Base-by-base conservation (phyloP, 2,113 vertebrate genomes). In the Falco punctatus region DNA sequence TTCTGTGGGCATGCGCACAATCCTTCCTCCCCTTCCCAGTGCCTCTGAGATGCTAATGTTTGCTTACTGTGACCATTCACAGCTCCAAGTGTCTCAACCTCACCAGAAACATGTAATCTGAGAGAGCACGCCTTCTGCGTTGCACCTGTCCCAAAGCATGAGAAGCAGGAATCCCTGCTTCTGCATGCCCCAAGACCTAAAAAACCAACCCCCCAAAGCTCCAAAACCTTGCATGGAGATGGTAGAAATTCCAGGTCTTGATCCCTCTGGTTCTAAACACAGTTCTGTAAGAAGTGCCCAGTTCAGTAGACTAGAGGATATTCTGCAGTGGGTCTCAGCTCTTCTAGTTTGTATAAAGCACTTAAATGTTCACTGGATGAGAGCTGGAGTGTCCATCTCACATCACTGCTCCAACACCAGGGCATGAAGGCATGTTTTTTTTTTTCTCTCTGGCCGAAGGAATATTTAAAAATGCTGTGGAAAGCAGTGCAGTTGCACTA, bases 171-270 rank as follows among this genome's bases (percentile, higher is more conserved):
- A 38, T 64, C 26, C 21, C 62, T 8, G 14, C 49, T 51, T 82
- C 64, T 89, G 15, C 8, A 6, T 54, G 17, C 19, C 71, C 27
- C 35, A 15, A 67, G 93, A 58, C 46, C 51, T 52, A 65, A 62
- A 65, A 18, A 0, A 0, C 6, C 10, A 33, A 3, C 42, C 54
- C 7, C 52, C 8, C 19, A 26, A 40, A 3, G 9, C 5, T 13
- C 5, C 21, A 9, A 59, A 70, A 73, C 5, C 28, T 69, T 87
- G 67, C 28, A 64, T 9, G 75, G 75, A 61, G 4, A 28, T 49
- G 30, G 54, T 30, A 83, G 49, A 88, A 94, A 81, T 52, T 78
- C 27, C 27, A 75, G 22, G 49, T 87, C n/a, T 8, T 52, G 27
- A 69, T 87, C 19, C 18, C 15, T 81, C n/a, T 85, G 57, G 3